Conservation (phyloP, 2,888 invertebrate species). For the Ormyrus nitidulus region DNA sequence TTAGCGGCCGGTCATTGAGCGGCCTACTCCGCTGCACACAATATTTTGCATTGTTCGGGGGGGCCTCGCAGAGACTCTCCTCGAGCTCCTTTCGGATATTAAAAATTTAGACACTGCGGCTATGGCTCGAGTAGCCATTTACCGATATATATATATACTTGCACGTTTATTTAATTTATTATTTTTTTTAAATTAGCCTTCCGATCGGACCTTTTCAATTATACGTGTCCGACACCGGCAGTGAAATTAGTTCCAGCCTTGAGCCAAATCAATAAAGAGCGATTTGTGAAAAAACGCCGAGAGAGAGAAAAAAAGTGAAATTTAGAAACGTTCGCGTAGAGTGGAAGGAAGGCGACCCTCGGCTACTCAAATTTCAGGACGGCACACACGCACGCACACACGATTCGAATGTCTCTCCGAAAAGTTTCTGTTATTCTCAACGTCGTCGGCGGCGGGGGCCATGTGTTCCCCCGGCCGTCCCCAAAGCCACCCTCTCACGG, state of each 20-base stretch:
- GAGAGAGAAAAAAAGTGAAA: not conserved
- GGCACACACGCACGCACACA: not conserved
- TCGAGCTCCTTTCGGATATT: too few species aligned
- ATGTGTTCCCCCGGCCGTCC: constrained; percentile 15
- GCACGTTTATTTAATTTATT: not conserved
- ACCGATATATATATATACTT: not conserved
- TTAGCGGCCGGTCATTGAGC: too few species aligned
- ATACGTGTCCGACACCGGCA: too few species aligned
- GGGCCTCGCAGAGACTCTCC: too few species aligned
- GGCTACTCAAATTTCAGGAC: constrained; percentile 33
- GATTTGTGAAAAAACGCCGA: not conserved
- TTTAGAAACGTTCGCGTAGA: not conserved
- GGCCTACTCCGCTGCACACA: too few species aligned
- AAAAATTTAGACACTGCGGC: too few species aligned
- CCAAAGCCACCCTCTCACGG: too few species aligned
- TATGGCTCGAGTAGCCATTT: not conserved
- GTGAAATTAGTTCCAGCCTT: too few species aligned
- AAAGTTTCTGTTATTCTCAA: constrained; percentile 40
- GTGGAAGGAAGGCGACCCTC: not conserved
- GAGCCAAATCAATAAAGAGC: too few species aligned
- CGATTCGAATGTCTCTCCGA: not conserved
- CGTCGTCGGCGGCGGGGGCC: constrained; percentile 16
- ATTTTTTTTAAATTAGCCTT: too few species aligned
- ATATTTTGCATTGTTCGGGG: too few species aligned
- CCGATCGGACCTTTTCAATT: too few species aligned